phyloP scores from a whole-genome alignment of 2,113 vertebrate species.

The Emydocephalus ijimae region DNA sequence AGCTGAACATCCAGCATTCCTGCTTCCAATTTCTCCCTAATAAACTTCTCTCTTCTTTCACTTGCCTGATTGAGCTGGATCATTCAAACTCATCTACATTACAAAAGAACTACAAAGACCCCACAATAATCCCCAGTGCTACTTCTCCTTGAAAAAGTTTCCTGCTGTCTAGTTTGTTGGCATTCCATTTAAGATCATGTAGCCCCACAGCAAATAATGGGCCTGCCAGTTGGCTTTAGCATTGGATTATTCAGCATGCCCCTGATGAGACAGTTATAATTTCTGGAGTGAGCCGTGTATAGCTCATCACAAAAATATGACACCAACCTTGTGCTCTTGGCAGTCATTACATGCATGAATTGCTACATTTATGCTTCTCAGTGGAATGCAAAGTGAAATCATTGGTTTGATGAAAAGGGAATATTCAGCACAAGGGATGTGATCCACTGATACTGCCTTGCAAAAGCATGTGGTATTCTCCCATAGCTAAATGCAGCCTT shows the following conservation, averaged over 20 bases:
- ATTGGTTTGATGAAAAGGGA: conserved; percentile 5
- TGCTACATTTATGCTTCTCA: not conserved
- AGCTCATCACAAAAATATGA: conserved; percentile 33
- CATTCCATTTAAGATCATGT: conserved; percentile 40
- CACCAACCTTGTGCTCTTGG: not conserved
- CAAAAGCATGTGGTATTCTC: not conserved
- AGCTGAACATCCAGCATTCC: not conserved
- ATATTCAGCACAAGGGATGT: not conserved
- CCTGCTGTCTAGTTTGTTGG: not conserved
- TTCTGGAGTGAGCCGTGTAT: not conserved
- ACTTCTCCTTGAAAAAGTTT: conserved; percentile 32
- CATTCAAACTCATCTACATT: conserved; percentile 11
- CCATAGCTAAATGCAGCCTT: not conserved
- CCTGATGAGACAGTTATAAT: conserved; percentile 8
- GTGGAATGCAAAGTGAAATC: not conserved
- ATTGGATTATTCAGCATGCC: not conserved
- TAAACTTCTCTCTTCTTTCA: conserved; percentile 5
- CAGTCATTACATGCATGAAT: not conserved
- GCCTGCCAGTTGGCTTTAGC: conserved; percentile 10
- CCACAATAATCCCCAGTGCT: conserved; percentile 10
- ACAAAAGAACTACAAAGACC: conserved; percentile 32
- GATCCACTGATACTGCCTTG: not conserved
- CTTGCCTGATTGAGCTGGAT: conserved; percentile 25
- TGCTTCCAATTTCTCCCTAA: not conserved
- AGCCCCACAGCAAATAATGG: not conserved